These are phyloP conservation scores for Sturnira hondurensis DNA, from an alignment of 2,113 vertebrate genomes.

Conservation along the genomic window DNA sequence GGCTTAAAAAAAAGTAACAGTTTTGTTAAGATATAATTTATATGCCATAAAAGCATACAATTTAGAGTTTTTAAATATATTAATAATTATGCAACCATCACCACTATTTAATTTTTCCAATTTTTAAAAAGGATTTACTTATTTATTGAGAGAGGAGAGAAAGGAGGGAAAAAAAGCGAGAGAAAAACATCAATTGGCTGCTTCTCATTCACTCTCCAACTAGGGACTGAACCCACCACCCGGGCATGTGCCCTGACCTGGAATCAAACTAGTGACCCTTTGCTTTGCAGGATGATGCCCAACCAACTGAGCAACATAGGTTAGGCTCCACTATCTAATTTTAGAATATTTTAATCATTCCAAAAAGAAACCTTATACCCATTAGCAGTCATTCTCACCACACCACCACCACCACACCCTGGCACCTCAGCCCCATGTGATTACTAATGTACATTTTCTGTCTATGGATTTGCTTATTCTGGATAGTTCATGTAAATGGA, in stretches of 20 bases:
- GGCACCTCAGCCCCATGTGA: not conserved
- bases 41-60: not conserved
- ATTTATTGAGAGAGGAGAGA: no score
- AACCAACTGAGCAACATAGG: no score
- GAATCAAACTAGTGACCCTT: no score
- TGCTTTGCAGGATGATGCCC: no score
- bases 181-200: no score
- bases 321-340: not conserved
- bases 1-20: not conserved
- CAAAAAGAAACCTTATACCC: not conserved
- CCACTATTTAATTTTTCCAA: not conserved
- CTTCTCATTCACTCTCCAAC: no score
- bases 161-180: no score
- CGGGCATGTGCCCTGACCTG: no score
- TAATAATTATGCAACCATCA: not conserved
- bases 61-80: not conserved
- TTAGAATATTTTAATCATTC: slow-evolving; percentile 19
- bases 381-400: not conserved
- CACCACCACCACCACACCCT: not conserved
- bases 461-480: slow-evolving; percentile 26
- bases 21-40: not conserved
- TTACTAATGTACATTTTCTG: not conserved
- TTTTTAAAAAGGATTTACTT: no score
- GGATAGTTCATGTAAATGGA: not conserved
- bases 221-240: no score